A percentile compares a stretch with the other conserved stretches of the same genome.
phyloP scores from a whole-genome alignment of 1,140 invertebrate genomes.

The Rhagoletis zephyria region DNA sequence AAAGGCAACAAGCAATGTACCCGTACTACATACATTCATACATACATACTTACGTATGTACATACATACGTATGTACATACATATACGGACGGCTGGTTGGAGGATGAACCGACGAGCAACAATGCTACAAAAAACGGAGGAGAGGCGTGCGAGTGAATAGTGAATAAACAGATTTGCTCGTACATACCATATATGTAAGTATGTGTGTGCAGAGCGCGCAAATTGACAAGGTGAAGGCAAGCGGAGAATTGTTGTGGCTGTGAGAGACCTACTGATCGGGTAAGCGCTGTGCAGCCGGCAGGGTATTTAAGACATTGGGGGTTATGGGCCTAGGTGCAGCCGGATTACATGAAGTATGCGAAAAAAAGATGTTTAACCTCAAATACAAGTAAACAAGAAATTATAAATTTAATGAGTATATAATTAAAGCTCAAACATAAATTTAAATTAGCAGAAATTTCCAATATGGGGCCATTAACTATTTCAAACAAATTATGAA shows the following conservation, averaged over 20 bases:
- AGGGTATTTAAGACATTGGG: not conserved
- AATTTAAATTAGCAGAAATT: too few relatives aligned
- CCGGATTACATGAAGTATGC: too few relatives aligned
- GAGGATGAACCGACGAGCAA: not conserved
- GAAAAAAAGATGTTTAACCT: too few relatives aligned
- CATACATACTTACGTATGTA: too few relatives aligned
- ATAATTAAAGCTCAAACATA: too few relatives aligned
- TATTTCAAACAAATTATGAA: too few relatives aligned
- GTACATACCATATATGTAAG: not conserved
- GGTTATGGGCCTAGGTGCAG: not conserved
- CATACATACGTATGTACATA: too few relatives aligned
- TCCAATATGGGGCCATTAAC: too few relatives aligned
- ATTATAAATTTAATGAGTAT: too few relatives aligned
- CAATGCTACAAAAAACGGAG: not conserved
- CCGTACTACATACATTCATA: too few relatives aligned
- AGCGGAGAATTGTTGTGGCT: not conserved
- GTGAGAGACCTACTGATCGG: slow-evolving; percentile 24
- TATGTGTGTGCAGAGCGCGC: not conserved
- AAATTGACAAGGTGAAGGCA: slow-evolving; percentile 43
- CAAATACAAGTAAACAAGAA: too few relatives aligned
- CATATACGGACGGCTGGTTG: not conserved
- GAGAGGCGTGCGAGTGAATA: slow-evolving; percentile 1
- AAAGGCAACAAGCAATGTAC: not conserved
- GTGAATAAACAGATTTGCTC: not conserved
- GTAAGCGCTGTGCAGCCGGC: not conserved